A percentile compares a stretch with the other conserved stretches of the same genome.
These are phyloP conservation scores for Eupithecia vulgata DNA, from an alignment of 2,888 invertebrate species.

Conservation along the genomic window DNA sequence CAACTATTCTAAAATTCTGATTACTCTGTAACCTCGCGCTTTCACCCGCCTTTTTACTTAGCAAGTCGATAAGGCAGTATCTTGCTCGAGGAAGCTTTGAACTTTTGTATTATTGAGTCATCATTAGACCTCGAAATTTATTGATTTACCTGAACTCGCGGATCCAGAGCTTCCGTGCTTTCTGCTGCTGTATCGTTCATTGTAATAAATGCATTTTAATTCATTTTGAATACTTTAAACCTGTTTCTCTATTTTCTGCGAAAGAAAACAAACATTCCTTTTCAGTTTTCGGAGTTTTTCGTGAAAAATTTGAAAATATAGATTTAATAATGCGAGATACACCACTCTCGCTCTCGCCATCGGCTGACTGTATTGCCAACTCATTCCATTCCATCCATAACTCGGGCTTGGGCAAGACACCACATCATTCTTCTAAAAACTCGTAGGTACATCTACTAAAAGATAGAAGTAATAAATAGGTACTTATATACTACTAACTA, in stretches of 20 bases:
- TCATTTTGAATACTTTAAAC: constrained; percentile 41
- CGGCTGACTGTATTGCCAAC: background rate
- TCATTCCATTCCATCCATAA: too few relatives aligned
- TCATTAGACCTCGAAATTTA: constrained; percentile 57
- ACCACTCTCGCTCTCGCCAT: background rate
- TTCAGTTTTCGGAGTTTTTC: constrained; percentile 18
- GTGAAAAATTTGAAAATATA: constrained; percentile 11
- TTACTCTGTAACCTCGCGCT: constrained; percentile 26
- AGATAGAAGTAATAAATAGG: too few relatives aligned
- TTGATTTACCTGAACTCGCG: constrained; percentile 89
- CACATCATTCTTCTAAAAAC: too few relatives aligned
- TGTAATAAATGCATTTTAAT: constrained; percentile 69
- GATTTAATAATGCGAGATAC: constrained; percentile 2
- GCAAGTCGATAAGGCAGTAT: background rate
- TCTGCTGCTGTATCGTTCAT: constrained; percentile 86
- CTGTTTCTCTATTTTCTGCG: constrained; percentile 3
- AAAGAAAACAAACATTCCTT: constrained; percentile 19
- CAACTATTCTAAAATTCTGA: constrained; percentile 8
- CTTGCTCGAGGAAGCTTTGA: background rate
- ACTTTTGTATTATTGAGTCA: background rate
- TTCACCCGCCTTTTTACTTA: constrained; percentile 4
- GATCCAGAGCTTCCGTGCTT: constrained; percentile 90
- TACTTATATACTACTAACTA: too few relatives aligned
- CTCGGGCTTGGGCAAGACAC: too few relatives aligned
- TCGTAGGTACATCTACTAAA: too few relatives aligned